These are phyloP conservation scores for Bemisia tabaci DNA, from an alignment of 1,140 invertebrate genomes.

Conservation along the genomic window DNA sequence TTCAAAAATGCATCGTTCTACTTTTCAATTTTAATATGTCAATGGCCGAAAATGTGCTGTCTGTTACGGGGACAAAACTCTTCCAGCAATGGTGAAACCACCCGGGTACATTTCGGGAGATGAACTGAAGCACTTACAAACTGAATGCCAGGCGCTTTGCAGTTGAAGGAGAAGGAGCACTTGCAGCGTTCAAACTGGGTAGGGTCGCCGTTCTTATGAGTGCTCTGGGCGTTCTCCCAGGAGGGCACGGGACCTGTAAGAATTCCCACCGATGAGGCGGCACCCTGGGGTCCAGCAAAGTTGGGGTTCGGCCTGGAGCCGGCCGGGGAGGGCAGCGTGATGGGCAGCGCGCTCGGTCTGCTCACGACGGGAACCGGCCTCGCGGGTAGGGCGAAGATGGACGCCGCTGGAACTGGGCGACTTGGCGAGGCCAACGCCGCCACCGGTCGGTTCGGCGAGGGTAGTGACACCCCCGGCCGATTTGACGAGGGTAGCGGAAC, in stretches of 20 bases:
- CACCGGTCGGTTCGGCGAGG: background rate
- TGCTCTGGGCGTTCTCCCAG: conserved; percentile 30
- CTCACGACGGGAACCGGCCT: conserved; percentile 6
- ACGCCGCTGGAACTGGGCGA: background rate
- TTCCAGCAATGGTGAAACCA: no score
- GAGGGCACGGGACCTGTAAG: conserved; percentile 33
- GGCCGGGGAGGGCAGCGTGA: no score
- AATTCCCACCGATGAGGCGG: conserved; percentile 18
- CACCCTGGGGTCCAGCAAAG: background rate
- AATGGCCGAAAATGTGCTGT: no score
- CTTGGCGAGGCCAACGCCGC: background rate
- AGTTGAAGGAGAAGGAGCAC: conserved; percentile 41
- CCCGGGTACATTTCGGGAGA: no score
- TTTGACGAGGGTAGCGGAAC: background rate
- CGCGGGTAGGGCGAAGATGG: background rate
- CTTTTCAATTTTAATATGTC: no score
- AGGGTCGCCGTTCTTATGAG: conserved; percentile 26
- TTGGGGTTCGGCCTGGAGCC: background rate
- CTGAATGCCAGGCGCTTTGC: conserved; percentile 36
- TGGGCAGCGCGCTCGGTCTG: conserved; percentile 1
- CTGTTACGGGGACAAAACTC: no score
- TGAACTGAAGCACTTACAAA: conserved; percentile 42
- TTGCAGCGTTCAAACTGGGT: conserved; percentile 35
- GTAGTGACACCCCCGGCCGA: no score
- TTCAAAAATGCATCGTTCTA: no score